Base-by-base conservation (phyloP, 2,888 invertebrate genomes). In the Drosophila sordidapex region DNA sequence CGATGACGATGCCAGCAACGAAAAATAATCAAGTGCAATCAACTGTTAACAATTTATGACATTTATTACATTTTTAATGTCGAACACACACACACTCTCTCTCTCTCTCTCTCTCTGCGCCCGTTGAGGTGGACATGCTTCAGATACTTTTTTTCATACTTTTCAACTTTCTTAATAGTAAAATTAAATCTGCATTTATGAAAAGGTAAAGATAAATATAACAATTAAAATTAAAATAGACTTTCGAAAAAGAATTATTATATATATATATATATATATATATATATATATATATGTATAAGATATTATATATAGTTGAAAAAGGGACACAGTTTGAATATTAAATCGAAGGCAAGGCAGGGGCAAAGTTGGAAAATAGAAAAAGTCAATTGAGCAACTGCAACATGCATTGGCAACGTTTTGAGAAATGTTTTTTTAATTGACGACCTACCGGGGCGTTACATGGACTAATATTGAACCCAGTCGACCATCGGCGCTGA, bases 1-100 rank as follows among this genome's bases (percentile, higher is more conserved):
- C 69, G 69, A 68, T 58, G 56, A 63, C 49, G 71, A 57, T 54
- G 70, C 48, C 70, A 36, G 35, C 65, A 33, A 59, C 71, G 15
- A 78, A 69, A 74, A 70, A 72, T 77, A 81, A 81, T 83, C 81
- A 81, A 81, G 77, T 75, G 85, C 80, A 89, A 82, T 85, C 89
- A 82, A 80, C 85, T 85, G 87, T 85, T 85, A 85, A 85, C 82
- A 88, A 87, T 88, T 84, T 87, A 83, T 78, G 82, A 87, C 82
- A 81, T 83, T 88, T 86, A 88, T 88, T 83, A 85, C 77, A 73
- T 76, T 83, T 81, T 82, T 77, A 71, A 79, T 80, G 75, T 68
- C 65, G 29, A 63, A 27, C 53, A 61, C 56, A 52, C 54, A 31
- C 31, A 1, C 10, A 0, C 31, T 0, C 33, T 4, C 10, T 43